Base-by-base conservation (phyloP, 2,113 vertebrate genomes). In the Xenus cinereus region DNA sequence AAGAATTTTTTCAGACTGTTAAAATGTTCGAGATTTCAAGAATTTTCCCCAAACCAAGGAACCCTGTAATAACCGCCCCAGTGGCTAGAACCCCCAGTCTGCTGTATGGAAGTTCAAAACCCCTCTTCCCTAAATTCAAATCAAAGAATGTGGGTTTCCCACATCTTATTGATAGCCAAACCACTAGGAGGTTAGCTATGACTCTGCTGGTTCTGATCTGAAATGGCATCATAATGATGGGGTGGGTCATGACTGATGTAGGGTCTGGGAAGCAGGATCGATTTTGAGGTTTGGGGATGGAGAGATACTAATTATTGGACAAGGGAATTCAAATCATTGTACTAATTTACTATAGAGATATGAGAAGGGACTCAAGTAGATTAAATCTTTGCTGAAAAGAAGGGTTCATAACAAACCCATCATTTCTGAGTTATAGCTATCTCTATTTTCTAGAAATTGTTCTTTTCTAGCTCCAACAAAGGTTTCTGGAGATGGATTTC, bases 1-100 rank as follows among this genome's bases (percentile, higher is more conserved):
- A 96, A 96, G 30, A 79, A 80, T 95, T 91, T 94, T 87, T 59
- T 84, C 59, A 91, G 62, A 41, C 81, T 69, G 48, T 62, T 93
- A 84, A 91, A 96, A 94, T 84, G 63, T 62, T 87, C 46, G 50
- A 83, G 53, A 91, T 92, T 75, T 95, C 69, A 89, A 82, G 74
- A 94, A 64, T 89, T 91, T 92, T 89, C 14, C 26, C 37, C 35
- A 73, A 90, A 45, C 62, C 37, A 82, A 84, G 39, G 45, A 94
- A 84, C n/a, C 3, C 15, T 54, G 12, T 63, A 87, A 43, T 56
- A 84, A 22, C 14, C 19, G 90, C 74, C 43, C 14, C 20, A 51
- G 76, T 41, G n/a, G 6, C 54, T 90, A 20, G 22, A 89, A 68
- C 19, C 3, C 41, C 30, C 23, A 24, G 0, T 41, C 23, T 81